Base-by-base conservation (phyloP, 53 echinoderm and acorn worm genomes). In the Holothuria leucospilota region DNA sequence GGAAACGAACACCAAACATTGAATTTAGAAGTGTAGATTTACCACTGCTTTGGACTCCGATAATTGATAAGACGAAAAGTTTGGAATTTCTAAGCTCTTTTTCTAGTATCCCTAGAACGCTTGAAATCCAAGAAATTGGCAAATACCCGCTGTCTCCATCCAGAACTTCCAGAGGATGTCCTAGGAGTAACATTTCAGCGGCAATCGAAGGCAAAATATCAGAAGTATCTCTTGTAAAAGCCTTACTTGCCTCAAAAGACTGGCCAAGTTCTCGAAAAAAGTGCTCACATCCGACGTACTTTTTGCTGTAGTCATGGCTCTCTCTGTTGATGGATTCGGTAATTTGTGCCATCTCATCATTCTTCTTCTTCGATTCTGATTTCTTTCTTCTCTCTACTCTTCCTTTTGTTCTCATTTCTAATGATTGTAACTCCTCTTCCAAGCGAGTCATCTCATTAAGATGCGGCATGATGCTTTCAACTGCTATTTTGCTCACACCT, bases 11-110 rank as follows among this genome's bases (percentile, higher is more conserved):
- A 52, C 75, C 75, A 49, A 75, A 75, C 75, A 75, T 46, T 10
- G 85, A 67, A 28, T 85, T 85, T 7, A 85, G 40, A 42, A 75
- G 75, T 20, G 75, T 75, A 75, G 75, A 75, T 39, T 75, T 75
- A 23, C 75, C 75, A 75, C 75, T 75, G 16, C 75, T 75, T 23
- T 75, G 75, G 11, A 75, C 52, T 21, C 75, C 75, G 12, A 75
- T 75, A 34, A 75, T 52, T 7, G 75, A 75, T 39, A 75, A 20
- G 21, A 75, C 75, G 25, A 75, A 49, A 10, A 75, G 23, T 20
- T 75, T 75, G n/a, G 75, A 52, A 49, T 75, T 75, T 5, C 52
- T 25, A 15, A 75, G 49, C 25, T 75, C 26, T 49, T 46, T 42
- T 0, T 25, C 46, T 12, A 75, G 23, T 51, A 46, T 75, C n/a